A percentile compares a stretch with the other conserved stretches of the same genome.
Conservation (phyloP, 2,797 vertebrate species). For the Spatula clypeata region DNA sequence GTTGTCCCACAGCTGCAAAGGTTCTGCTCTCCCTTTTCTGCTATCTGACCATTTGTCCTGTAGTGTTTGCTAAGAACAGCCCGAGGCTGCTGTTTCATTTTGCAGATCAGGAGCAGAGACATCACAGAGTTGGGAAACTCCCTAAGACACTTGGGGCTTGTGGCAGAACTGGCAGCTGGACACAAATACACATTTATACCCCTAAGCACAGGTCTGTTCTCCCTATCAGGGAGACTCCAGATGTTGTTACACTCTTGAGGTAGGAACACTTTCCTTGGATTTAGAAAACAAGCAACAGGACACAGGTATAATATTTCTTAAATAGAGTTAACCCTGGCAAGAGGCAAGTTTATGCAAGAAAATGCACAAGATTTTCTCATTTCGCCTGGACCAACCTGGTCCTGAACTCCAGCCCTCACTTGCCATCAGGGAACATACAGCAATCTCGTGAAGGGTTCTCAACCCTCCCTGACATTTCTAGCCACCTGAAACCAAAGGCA, state of each 20-base stretch:
- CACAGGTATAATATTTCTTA: neutral
- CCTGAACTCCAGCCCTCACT: neutral
- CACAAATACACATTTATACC: neutral
- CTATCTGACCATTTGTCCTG: neutral
- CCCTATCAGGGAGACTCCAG: neutral
- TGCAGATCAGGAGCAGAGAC: neutral
- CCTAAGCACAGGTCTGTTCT: fast-evolving
- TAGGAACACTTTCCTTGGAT: neutral
- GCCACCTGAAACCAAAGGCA: neutral
- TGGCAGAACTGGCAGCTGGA: neutral
- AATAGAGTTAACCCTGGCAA: neutral
- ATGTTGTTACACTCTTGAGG: neutral
- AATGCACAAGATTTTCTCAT: neutral
- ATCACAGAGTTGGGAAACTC: neutral
- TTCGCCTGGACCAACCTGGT: fast-evolving
- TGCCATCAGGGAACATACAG: neutral
- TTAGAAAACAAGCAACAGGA: neutral
- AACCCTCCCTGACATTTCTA: neutral
- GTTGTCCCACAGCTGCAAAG: neutral
- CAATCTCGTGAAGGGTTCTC: neutral
- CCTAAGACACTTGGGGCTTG: fast-evolving
- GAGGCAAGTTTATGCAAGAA: neutral
- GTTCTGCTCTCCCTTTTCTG: neutral
- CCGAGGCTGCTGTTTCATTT: neutral
- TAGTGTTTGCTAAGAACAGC: neutral